Evolutionary conservation across 1,140 invertebrate genomes (phyloP).

Genomic region (Mycetomoellerius zeteki): DNA sequence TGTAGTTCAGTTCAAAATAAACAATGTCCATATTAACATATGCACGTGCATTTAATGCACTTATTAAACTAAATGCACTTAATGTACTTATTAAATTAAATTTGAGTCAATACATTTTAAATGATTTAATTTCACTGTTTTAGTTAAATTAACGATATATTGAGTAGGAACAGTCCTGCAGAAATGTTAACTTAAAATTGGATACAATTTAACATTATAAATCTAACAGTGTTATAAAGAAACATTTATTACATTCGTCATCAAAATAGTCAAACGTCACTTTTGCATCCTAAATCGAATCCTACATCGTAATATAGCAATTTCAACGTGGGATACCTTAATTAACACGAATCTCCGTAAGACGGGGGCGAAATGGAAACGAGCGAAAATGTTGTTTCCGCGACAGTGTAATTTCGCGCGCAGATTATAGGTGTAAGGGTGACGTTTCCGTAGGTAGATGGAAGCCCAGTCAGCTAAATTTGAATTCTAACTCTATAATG

Average conservation of each 20-base stretch:
- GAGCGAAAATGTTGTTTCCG: not conserved
- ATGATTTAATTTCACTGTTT: too few species aligned
- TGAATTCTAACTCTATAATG: slow-evolving; percentile 30
- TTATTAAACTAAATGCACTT: too few species aligned
- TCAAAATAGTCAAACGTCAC: not conserved
- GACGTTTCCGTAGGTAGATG: slow-evolving; percentile 17
- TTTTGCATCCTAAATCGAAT: not conserved
- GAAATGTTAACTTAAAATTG: too few species aligned
- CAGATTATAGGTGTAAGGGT: slow-evolving; percentile 40
- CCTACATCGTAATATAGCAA: not conserved
- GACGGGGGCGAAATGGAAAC: not conserved
- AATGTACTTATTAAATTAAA: too few species aligned
- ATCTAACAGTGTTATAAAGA: not conserved
- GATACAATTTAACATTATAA: too few species aligned
- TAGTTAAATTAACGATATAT: too few species aligned
- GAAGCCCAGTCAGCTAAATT: slow-evolving; percentile 49
- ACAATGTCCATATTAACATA: too few species aligned
- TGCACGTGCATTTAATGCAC: too few species aligned
- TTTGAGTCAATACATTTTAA: too few species aligned
- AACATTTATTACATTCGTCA: slow-evolving; percentile 43
- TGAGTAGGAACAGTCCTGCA: too few species aligned
- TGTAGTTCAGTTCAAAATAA: too few species aligned
- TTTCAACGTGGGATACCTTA: slow-evolving; percentile 1
- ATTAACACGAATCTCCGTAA: slow-evolving; percentile 18
- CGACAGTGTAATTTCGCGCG: slow-evolving; percentile 43